These are phyloP conservation scores for Porphyrio hochstetteri DNA, from an alignment of 2,113 vertebrate species.

Conservation along the genomic window DNA sequence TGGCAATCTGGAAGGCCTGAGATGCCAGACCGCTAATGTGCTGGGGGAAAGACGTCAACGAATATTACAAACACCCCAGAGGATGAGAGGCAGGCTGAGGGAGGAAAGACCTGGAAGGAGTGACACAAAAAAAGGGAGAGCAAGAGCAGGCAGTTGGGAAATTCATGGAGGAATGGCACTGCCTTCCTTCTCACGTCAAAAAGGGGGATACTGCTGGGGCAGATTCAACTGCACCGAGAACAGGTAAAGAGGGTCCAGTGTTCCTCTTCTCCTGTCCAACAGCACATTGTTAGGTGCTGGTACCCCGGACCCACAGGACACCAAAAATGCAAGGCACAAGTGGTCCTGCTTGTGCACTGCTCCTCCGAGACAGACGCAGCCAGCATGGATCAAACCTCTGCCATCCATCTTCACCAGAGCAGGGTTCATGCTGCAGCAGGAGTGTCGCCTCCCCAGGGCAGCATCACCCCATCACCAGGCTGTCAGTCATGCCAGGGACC, in stretches of 20 bases:
- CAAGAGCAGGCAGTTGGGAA: not conserved
- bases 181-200: not conserved
- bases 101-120: constrained; percentile 38
- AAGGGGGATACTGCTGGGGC: not conserved
- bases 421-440: not conserved
- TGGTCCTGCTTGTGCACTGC: not conserved
- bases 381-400: not conserved
- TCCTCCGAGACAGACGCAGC: not conserved
- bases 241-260: accelerated
- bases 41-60: constrained; percentile 17
- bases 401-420: not conserved
- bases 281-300: not conserved
- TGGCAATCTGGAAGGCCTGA: constrained; percentile 51
- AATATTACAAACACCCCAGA: not conserved
- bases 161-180: not conserved
- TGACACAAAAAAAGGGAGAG: not conserved
- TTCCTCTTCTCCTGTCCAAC: not conserved
- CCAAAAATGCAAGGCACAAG: not conserved
- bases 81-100: not conserved
- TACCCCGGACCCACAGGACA: not conserved
- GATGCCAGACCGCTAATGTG: constrained; percentile 49
- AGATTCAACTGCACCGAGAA: not conserved
- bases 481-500: not conserved
- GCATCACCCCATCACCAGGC: not conserved
- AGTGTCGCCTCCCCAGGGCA: not conserved